Percentiles rank a stretch among this genome's conserved stretches.
These are phyloP conservation scores for Ypsolopha sequella DNA, from an alignment of 2,888 invertebrate species.

Conservation along the genomic window DNA sequence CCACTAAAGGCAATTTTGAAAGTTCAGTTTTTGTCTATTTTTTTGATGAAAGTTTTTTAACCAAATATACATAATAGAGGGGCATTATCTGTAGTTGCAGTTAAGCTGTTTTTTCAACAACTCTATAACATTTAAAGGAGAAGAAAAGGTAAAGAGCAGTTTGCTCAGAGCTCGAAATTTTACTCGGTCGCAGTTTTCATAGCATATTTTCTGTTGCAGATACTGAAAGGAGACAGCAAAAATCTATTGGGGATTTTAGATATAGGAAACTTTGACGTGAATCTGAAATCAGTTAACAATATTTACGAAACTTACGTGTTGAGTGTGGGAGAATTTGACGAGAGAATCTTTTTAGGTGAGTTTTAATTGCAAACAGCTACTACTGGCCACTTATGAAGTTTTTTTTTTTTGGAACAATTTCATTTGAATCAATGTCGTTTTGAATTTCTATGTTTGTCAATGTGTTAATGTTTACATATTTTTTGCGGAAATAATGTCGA, in stretches of 20 bases:
- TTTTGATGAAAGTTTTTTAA: no score
- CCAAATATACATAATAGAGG: no score
- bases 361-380: conserved; percentile 5
- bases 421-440: background rate
- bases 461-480: background rate
- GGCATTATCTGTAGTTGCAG: no score
- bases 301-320: conserved; percentile 92
- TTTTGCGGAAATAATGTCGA: conserved; percentile 1
- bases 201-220: conserved; percentile 49
- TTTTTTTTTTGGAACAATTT: background rate
- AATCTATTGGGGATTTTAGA: conserved; percentile 83
- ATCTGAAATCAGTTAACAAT: conserved; percentile 87
- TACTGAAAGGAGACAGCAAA: conserved; percentile 79
- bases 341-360: conserved; percentile 92
- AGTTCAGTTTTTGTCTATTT: no score
- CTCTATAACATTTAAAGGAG: no score
- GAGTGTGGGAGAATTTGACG: conserved; percentile 95
- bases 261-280: conserved; percentile 83
- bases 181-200: conserved; percentile 19
- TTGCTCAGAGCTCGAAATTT: background rate
- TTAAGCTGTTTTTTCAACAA: no score
- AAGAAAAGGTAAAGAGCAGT: no score
- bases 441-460: background rate
- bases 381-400: background rate
- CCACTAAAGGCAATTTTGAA: no score